These are phyloP conservation scores for Platygyra sinensis DNA, from an alignment of 64 coral and sea anemone species.

Conservation along the genomic window DNA sequence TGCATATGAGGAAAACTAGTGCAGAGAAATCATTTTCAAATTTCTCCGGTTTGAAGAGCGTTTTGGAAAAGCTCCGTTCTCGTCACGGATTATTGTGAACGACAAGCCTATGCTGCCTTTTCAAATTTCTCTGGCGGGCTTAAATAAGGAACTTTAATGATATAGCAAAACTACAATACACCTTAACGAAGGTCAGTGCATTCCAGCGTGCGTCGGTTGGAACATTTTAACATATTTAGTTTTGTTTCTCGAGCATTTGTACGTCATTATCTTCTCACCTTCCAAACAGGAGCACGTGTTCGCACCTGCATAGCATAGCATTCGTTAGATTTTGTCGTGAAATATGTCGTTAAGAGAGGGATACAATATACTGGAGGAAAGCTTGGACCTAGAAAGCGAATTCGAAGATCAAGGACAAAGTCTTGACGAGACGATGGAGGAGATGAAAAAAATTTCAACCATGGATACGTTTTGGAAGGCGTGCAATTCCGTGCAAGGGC, in stretches of 20 bases:
- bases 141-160: background rate
- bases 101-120: background rate
- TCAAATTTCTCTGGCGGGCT: too few species aligned
- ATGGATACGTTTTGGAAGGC: conserved; percentile 85
- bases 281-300: background rate
- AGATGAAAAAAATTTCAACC: conserved; percentile 74
- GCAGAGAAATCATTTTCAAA: too few species aligned
- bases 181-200: background rate
- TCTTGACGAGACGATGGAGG: background rate
- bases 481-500: conserved; percentile 78
- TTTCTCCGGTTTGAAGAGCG: too few species aligned
- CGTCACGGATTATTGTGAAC: too few species aligned
- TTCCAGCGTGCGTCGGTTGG: background rate
- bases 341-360: conserved; percentile 25
- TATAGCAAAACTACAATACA: background rate
- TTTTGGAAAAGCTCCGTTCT: too few species aligned
- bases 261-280: background rate
- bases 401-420: background rate
- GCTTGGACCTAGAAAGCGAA: background rate
- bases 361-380: background rate
- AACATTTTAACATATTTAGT: background rate
- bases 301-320: background rate
- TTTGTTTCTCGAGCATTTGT: background rate
- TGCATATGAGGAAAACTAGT: too few species aligned
- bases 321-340: background rate